Percentiles rank a stretch among this genome's conserved stretches.
These are phyloP conservation scores for Taurulus bubalis DNA, from an alignment of 2,113 vertebrate species.

Conservation along the genomic window DNA sequence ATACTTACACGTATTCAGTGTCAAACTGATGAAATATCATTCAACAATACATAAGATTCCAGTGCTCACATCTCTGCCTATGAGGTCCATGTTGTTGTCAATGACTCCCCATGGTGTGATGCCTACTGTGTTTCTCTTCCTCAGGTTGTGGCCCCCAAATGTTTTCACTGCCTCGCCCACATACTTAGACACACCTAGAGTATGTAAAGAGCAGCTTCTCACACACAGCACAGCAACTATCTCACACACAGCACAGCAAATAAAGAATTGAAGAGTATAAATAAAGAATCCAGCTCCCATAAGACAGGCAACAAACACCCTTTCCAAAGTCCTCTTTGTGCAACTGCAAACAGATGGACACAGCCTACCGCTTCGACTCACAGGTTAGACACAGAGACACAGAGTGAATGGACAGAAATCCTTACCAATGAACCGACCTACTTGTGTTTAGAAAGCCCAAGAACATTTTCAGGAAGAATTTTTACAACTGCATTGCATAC, in stretches of 20 bases:
- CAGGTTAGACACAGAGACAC: neutral
- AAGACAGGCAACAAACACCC: neutral
- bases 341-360: neutral
- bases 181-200: conserved; percentile 91
- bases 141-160: conserved; percentile 86
- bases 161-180: conserved; percentile 93
- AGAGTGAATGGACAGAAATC: neutral
- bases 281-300: neutral
- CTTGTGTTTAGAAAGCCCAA: neutral
- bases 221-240: conserved; percentile 37
- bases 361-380: neutral
- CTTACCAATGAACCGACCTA: neutral
- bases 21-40: neutral
- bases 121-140: conserved; percentile 92
- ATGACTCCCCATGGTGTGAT: conserved; percentile 95
- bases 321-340: neutral
- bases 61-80: conserved; percentile 92
- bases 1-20: neutral
- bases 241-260: too few relatives aligned
- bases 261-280: neutral
- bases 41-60: neutral
- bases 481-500: neutral
- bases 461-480: neutral
- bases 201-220: conserved; percentile 11
- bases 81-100: conserved; percentile 92